Evolutionary conservation across 2,888 invertebrate genomes (phyloP), one percentile per base, ranked within the genome.

Genomic region (Bombylius major): DNA sequence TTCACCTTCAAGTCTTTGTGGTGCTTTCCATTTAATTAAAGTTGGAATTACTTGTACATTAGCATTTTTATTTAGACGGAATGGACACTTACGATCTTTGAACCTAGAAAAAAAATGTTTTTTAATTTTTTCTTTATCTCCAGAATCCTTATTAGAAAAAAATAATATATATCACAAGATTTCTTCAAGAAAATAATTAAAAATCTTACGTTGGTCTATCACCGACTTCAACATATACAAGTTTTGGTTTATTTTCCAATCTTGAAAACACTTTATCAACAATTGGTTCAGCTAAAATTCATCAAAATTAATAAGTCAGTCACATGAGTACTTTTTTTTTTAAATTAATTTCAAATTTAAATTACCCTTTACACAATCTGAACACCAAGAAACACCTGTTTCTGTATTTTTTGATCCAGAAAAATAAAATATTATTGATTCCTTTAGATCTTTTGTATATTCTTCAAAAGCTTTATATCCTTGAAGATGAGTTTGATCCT

Each of bases 341-440:
- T 6, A 23, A 54, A 58, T 47, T 31, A 33, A 49, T 48, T 46
- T 58, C 50, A 55, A 52, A 23, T 44, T 47, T 63, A 36, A 32
- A 70, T 75, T 78, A 89, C 89, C 88, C 71, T 77, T 77, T 11
- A 84, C 84, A 70, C 93, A 93, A 71, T 93, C 93, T 0, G 85
- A 81, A 67, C 93, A 93, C 93, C 93, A 94, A 69, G 89, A 91
- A 47, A 77, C 70, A 1, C 89, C 89, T 5, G 8, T 42, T 62
- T 75, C 4, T 1, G 60, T 55, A 33, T 59, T 59, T 67, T 82
- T 81, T 23, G 77, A 73, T 13, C 84, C 86, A 53, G 77, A 77
- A 66, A 82, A 85, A 57, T 81, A 76, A 32, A 82, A 68, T 63
- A 79, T 61, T 7, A 58, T 31, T 12, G 45, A 55, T 23, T 61